Conservation (phyloP, 2,888 invertebrate genomes). For the Eilema depressum region DNA sequence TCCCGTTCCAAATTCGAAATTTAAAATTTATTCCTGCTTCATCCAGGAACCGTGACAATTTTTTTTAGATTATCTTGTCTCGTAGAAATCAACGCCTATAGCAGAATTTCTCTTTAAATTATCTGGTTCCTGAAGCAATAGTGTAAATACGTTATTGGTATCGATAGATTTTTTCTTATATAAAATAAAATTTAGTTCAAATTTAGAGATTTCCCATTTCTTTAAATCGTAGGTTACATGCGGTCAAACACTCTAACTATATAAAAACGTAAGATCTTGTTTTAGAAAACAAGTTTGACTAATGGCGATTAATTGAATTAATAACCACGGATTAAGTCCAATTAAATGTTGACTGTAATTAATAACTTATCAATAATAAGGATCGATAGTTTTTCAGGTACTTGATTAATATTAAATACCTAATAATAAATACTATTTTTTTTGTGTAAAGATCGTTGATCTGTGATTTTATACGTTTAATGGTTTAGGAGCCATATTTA, state of each 20-base stretch:
- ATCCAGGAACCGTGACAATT: too few species aligned
- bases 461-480: neutral
- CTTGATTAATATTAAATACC: too few species aligned
- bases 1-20: too few species aligned
- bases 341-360: conserved; percentile 34
- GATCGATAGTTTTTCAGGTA: conserved; percentile 21
- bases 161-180: too few species aligned
- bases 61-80: too few species aligned
- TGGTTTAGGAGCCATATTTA: neutral
- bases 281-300: conserved; percentile 33
- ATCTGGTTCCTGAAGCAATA: too few species aligned
- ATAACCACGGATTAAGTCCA: conserved; percentile 27
- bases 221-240: neutral
- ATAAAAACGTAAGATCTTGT: neutral
- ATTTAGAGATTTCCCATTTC: too few species aligned
- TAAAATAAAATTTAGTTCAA: too few species aligned
- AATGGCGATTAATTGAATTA: conserved; percentile 48
- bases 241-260: neutral
- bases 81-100: too few species aligned
- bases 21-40: too few species aligned
- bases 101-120: too few species aligned
- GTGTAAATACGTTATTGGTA: too few species aligned
- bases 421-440: neutral
- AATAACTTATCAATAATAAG: conserved; percentile 31
- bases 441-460: neutral